phyloP scores from a whole-genome alignment of 2,113 vertebrate genomes.

The Pteruthius melanotis region DNA sequence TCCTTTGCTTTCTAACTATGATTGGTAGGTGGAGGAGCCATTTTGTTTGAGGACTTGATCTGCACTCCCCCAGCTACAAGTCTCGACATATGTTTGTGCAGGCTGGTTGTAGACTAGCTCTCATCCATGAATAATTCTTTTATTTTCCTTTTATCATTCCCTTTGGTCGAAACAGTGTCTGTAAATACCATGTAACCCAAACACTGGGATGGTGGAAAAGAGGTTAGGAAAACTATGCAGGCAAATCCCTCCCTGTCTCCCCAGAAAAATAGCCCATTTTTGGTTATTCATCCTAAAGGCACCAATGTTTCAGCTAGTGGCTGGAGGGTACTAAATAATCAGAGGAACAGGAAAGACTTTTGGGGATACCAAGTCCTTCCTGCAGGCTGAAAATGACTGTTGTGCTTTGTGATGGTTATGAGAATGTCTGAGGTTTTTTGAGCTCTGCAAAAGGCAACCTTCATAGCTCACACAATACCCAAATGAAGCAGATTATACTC shows the following conservation, averaged over 20 bases:
- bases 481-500: neutral
- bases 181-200: neutral
- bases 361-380: neutral
- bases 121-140: neutral
- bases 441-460: neutral
- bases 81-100: neutral
- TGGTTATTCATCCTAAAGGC: neutral
- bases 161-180: neutral
- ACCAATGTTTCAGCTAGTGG: neutral
- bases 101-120: neutral
- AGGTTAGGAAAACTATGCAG: neutral
- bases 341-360: neutral
- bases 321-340: neutral
- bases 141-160: constrained; percentile 12
- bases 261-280: neutral
- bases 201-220: neutral
- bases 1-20: neutral
- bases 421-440: neutral
- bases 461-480: neutral
- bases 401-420: neutral
- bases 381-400: neutral
- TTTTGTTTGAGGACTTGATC: neutral
- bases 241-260: neutral
- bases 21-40: neutral
- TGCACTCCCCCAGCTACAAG: neutral